Conservation (phyloP, 1,140 invertebrate genomes). For the Monochamus saltuarius region DNA sequence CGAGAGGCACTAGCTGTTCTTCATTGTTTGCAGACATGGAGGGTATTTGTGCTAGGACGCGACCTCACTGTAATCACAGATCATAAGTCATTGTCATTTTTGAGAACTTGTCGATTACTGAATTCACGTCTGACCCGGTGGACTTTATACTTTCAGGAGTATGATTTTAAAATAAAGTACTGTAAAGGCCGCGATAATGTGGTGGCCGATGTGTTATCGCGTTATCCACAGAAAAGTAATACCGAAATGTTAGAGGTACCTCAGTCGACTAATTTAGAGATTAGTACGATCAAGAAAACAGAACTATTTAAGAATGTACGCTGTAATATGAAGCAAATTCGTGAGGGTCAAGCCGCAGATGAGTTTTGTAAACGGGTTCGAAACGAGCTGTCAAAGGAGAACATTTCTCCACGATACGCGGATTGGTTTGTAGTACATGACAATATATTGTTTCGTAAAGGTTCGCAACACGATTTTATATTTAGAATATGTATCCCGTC, state of each 20-base stretch:
- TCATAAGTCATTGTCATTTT: conserved; percentile 6
- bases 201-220: not conserved
- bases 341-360: not conserved
- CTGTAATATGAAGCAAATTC: not conserved
- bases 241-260: not conserved
- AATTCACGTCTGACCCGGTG: conserved; percentile 1
- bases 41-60: conserved; percentile 2
- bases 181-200: conserved; percentile 5
- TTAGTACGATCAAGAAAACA: not conserved
- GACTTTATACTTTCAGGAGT: conserved; percentile 6
- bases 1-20: not conserved
- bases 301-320: not conserved
- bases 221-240: not conserved
- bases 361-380: not conserved
- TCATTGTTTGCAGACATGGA: not conserved
- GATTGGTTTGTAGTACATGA: not conserved
- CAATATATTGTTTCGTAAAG: not conserved
- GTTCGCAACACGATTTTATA: no score
- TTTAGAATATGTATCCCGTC: not conserved
- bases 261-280: not conserved
- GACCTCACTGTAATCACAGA: not conserved
- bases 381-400: not conserved
- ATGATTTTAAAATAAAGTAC: conserved; percentile 8
- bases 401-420: not conserved
- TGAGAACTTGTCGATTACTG: conserved; percentile 3